Percentiles rank a stretch among this genome's conserved stretches.
These are phyloP conservation scores for Eudemis profundana DNA, from an alignment of 2,888 invertebrate genomes.

Conservation along the genomic window DNA sequence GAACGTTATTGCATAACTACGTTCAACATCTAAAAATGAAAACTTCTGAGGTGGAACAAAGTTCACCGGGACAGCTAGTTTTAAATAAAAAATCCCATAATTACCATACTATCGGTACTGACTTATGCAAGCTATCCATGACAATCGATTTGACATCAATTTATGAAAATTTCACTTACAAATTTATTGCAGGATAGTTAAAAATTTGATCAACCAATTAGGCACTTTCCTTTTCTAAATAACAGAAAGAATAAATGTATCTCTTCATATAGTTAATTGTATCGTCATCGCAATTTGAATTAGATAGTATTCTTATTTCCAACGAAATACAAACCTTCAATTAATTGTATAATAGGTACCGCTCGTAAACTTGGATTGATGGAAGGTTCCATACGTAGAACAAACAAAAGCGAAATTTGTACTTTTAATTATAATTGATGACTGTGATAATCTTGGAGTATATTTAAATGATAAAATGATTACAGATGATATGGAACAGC, in stretches of 20 bases:
- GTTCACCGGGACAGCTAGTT: too few species aligned
- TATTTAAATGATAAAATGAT: constrained; percentile 38
- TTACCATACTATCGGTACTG: not conserved
- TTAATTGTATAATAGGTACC: not conserved
- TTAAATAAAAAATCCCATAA: too few species aligned
- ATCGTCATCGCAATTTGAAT: too few species aligned
- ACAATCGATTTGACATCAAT: constrained; percentile 14
- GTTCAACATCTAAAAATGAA: too few species aligned
- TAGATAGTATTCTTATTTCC: too few species aligned
- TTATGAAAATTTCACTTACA: constrained; percentile 11
- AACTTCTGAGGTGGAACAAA: too few species aligned
- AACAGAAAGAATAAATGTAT: too few species aligned
- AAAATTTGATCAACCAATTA: constrained; percentile 17
- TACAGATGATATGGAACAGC: constrained; percentile 13
- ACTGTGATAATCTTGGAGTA: constrained; percentile 28
- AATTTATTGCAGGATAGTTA: constrained; percentile 29
- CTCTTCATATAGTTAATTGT: too few species aligned
- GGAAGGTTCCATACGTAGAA: constrained; percentile 27
- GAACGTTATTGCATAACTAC: too few species aligned
- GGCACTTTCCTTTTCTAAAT: constrained; percentile 33
- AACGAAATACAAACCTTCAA: not conserved
- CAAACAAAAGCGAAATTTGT: constrained; percentile 37
- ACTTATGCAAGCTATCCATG: constrained; percentile 4
- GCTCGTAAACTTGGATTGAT: constrained; percentile 6
- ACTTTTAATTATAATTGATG: constrained; percentile 41